Conservation (phyloP, 2,888 invertebrate genomes). For the Artemia sinica region DNA sequence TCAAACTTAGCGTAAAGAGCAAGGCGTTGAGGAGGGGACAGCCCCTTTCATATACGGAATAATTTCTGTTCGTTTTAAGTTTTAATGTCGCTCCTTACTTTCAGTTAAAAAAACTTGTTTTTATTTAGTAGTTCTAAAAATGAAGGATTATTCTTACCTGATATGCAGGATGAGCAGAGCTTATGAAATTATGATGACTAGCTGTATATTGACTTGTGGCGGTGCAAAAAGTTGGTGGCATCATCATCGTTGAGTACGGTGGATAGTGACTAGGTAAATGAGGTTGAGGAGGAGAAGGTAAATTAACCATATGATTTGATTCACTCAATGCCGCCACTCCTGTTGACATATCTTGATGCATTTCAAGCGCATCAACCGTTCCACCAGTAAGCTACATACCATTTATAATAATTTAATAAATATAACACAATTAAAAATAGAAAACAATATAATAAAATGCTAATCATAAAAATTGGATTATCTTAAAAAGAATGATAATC, state of each 20-base stretch:
- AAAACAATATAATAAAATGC: too few species aligned
- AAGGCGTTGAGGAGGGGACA: too few species aligned
- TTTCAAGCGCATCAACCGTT: conserved; percentile 1
- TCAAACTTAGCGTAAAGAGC: too few species aligned
- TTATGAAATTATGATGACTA: neutral
- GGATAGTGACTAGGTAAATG: neutral
- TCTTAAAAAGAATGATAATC: too few species aligned
- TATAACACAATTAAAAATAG: too few species aligned
- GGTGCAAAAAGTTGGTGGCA: conserved; percentile 6
- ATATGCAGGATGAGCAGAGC: conserved; percentile 2
- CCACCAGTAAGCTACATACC: neutral
- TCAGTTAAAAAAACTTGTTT: too few species aligned
- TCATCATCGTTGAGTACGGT: conserved; percentile 5
- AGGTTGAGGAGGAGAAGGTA: conserved; percentile 6
- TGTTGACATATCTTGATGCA: conserved; percentile 10
- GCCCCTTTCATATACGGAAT: too few species aligned
- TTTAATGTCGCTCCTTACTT: too few species aligned
- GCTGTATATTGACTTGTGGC: neutral
- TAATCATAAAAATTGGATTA: too few species aligned
- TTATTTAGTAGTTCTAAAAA: too few species aligned
- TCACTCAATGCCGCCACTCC: conserved; percentile 12
- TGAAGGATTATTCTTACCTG: neutral
- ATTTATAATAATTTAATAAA: too few species aligned
- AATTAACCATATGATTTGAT: conserved; percentile 1
- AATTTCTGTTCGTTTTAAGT: too few species aligned